Evolutionary conservation across 2,113 vertebrate genomes (phyloP).

Genomic region (Montifringilla adamsi): DNA sequence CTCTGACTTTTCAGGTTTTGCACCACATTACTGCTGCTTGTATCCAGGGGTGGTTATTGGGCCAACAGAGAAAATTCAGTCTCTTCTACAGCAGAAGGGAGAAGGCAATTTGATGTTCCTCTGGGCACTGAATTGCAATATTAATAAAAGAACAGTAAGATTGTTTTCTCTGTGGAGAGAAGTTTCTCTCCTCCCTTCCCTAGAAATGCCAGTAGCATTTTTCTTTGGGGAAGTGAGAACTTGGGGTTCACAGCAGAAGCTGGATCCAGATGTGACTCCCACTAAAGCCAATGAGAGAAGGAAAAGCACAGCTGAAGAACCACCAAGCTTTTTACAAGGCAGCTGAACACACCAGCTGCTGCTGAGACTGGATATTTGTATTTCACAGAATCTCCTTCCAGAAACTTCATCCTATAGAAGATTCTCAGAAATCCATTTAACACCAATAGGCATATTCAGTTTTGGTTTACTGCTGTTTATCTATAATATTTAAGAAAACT

Average conservation of each 20-base stretch:
- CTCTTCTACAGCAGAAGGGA: neutral
- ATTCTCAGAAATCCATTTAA: neutral
- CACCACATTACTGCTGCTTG: neutral
- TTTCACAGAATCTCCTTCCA: neutral
- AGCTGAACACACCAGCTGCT: neutral
- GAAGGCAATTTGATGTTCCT: neutral
- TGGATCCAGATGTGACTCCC: neutral
- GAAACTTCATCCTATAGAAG: neutral
- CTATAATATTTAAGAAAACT: neutral
- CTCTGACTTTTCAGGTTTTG: neutral
- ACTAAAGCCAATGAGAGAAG: neutral
- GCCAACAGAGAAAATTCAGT: neutral
- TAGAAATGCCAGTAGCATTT: neutral
- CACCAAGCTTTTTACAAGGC: neutral
- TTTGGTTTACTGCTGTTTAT: neutral
- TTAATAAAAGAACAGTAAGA: neutral
- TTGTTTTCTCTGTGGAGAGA: neutral
- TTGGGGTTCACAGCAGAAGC: neutral
- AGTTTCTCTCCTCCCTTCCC: neutral
- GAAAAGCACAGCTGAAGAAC: neutral
- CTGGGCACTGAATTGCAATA: neutral
- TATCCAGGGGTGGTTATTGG: neutral
- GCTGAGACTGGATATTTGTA: neutral
- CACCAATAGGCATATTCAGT: neutral
- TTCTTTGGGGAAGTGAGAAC: neutral